Evolutionary conservation across 2,797 vertebrate species (phyloP).

Genomic region (Potorous gilbertii): DNA sequence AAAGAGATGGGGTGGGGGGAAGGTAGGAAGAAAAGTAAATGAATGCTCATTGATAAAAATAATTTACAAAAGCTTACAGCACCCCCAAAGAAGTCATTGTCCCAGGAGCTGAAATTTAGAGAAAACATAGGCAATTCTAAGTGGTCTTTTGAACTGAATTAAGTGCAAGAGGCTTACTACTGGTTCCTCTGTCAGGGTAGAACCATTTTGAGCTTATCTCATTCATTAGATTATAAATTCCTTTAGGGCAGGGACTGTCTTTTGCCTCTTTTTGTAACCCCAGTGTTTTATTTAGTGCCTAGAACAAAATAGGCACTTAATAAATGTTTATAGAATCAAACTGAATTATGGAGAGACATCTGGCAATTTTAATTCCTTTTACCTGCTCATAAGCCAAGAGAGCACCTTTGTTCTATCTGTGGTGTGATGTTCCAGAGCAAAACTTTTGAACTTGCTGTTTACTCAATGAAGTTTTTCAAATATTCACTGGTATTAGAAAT

Average conservation of each 20-base stretch:
- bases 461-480: conserved; percentile 31
- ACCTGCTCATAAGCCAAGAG: neutral
- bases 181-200: neutral
- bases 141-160: conserved; percentile 30
- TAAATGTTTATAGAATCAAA: neutral
- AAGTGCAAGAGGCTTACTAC: neutral
- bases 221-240: neutral
- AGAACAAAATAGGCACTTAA: neutral
- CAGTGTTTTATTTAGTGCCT: neutral
- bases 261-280: neutral
- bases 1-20: neutral
- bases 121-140: neutral
- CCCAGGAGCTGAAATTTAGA: neutral
- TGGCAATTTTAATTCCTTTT: neutral
- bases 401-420: neutral
- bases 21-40: neutral
- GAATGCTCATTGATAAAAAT: neutral
- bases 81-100: neutral
- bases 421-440: neutral
- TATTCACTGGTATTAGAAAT: conserved; percentile 23
- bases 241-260: neutral
- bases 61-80: neutral
- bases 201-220: neutral
- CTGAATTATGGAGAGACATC: neutral
- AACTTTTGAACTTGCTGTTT: conserved; percentile 27